Base-by-base conservation (phyloP, 92 coral and sea anemone species). In the Epizoanthus rinbou region DNA sequence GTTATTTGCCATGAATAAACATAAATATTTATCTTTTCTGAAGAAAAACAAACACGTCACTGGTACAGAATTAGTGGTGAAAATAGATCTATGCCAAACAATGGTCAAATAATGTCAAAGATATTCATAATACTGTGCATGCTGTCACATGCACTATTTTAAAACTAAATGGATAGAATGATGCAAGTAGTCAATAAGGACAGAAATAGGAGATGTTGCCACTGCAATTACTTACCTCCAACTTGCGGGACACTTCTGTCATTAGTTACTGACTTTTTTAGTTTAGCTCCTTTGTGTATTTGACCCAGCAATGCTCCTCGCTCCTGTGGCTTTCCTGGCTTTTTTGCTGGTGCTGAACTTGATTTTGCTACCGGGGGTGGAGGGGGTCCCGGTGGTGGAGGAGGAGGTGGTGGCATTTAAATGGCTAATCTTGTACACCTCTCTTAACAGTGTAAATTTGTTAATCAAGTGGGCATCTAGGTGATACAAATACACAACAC, bases 381-480 rank as follows among this genome's bases (percentile, higher is more conserved):
- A 43, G 99, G 99, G 69, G 93, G 90, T 1, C 94, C 93, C 37
- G 98, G 98, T 33, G 93, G 92, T 22, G 98, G 98, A 37, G 98
- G 98, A 8, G 98, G 98, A 15, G 99, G 99, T 21, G 97, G 93
- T 35, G 91, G 91, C 85, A 84, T 84, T 15, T 6, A 39, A 31
- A 60, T 18, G 22, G 64, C 35, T 60, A 10, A 62, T 43, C 13
- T 13, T 22, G 52, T 24, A 39, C 82, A 78, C 71, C 71, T 41
- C 82, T 78, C 62, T 59, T 23, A 19, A 60, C n/a, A 18, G 50
- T 33, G 41, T 41, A 22, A 21, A 43, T 17, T 4, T 35, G 35
- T 78, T 47, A 78, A 78, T 62, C 82, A 59, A 78, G 47, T 8
- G 68, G 59, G 16, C 23, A 78, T 69, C 82, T 78, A 57, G 47